Evolutionary conservation across 2,113 vertebrate genomes (phyloP), one percentile per base, ranked within the genome.

Genomic region (Eubucco bourcierii): DNA sequence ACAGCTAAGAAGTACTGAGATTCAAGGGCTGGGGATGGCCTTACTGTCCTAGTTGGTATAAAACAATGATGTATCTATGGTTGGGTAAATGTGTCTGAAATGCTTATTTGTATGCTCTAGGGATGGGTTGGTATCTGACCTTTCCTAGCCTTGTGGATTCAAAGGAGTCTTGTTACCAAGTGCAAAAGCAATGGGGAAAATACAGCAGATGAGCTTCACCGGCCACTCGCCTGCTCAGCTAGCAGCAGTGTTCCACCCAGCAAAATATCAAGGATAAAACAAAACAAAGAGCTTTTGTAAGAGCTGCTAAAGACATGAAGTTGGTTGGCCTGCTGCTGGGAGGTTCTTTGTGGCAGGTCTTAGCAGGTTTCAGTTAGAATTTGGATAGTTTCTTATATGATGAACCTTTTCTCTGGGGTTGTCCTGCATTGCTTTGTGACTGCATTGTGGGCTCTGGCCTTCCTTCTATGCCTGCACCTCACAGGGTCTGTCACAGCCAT

Each of bases 41-140:
- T 0, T 47, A 44, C 41, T 86, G 31, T 88, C 73, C 47, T 56
- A 5, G 21, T 37, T 41, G n/a, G 18, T 74, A 28, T 56, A 10
- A 67, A 83, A 37, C 25, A 72, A 34, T 58, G 39, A 17, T 0
- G 0, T 74, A 15, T 72, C 33, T 90, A 0, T 67, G 33, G 25
- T 17, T 90, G 88, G 82, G 86, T 74, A 83, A 80, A 92, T 87
- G 1, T 33, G 9, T 64, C 78, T 63, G 47, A 78, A 93, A 61
- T 80, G 47, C 33, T 76, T 82, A 33, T 33, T 82, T 83, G 6
- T 77, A 10, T 31, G 58, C 24, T 75, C 8, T 73, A 65, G 76
- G 66, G 33, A 58, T 37, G 31, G 7, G 68, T 74, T 53, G 74
- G 24, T 50, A 71, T 81, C 41, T 82, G 41, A 9, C 52, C 11